Percentiles rank a stretch among this genome's conserved stretches.
Evolutionary conservation across 2,888 invertebrate species (phyloP).

Genomic region (Escarpia spicata): DNA sequence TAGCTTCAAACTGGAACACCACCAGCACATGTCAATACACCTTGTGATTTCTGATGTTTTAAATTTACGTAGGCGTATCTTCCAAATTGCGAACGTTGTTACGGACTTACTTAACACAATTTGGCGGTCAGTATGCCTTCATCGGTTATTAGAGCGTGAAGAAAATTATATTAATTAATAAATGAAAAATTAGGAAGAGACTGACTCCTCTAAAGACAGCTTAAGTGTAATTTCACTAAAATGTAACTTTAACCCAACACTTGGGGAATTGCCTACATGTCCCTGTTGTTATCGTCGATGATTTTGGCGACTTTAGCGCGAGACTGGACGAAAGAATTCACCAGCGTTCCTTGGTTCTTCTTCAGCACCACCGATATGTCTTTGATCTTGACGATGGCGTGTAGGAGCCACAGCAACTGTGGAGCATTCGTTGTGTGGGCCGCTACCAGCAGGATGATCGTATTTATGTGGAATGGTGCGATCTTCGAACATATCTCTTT

Average conservation of each 20-base stretch:
- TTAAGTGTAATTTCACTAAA: neutral
- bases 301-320: conserved; percentile 61
- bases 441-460: conserved; percentile 59
- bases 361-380: conserved; percentile 46
- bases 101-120: no score
- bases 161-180: no score
- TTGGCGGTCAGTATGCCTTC: no score
- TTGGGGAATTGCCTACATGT: conserved; percentile 47
- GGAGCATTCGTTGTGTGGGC: conserved; percentile 60
- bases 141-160: no score
- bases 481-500: conserved; percentile 62
- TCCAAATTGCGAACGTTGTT: no score
- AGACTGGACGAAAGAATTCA: conserved; percentile 65
- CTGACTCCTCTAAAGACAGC: no score
- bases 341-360: conserved; percentile 63
- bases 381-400: conserved; percentile 60
- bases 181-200: no score
- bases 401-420: conserved; percentile 60
- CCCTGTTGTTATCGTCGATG: conserved; percentile 56
- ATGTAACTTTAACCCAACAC: neutral
- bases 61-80: no score
- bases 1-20: neutral
- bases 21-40: neutral
- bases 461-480: conserved; percentile 60
- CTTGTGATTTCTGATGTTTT: no score